Evolutionary conservation across 2,113 vertebrate species (phyloP).

Genomic region (Bettongia penicillata): DNA sequence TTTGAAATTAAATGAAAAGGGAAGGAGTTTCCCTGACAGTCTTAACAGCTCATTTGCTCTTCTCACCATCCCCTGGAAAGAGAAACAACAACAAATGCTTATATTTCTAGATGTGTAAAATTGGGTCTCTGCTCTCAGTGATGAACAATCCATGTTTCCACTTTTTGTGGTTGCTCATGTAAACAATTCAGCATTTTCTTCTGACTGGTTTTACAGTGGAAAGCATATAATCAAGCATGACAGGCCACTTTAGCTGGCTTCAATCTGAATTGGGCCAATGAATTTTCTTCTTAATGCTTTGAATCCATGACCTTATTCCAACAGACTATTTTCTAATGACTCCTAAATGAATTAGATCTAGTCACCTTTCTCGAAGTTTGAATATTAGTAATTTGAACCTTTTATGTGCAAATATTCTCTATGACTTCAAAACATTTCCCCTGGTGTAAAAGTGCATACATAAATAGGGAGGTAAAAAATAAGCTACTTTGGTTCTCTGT

Average conservation of each 20-base stretch:
- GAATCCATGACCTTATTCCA: constrained; percentile 63
- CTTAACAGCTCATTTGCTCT: neutral
- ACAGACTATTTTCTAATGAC: constrained; percentile 55
- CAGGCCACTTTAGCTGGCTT: constrained; percentile 9
- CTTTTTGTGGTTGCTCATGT: constrained; percentile 44
- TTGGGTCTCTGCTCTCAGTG: neutral
- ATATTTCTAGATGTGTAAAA: constrained; percentile 12
- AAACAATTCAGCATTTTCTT: constrained; percentile 58
- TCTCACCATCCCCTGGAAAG: neutral
- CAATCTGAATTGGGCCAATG: constrained; percentile 40
- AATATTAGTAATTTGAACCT: constrained; percentile 25
- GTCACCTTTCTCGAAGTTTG: constrained; percentile 39
- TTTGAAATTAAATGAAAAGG: constrained; percentile 46
- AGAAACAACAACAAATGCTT: neutral
- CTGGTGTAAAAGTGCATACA: neutral
- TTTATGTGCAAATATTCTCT: constrained; percentile 19
- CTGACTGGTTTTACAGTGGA: neutral
- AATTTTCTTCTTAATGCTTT: constrained; percentile 59
- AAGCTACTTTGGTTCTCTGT: constrained; percentile 4
- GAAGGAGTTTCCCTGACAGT: neutral
- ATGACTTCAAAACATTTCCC: constrained; percentile 34
- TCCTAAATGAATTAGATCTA: constrained; percentile 70
- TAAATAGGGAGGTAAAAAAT: neutral
- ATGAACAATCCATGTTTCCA: constrained; percentile 29
- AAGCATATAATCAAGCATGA: constrained; percentile 56